phyloP scores from a whole-genome alignment of 2,113 vertebrate genomes.

The Merops nubicus region DNA sequence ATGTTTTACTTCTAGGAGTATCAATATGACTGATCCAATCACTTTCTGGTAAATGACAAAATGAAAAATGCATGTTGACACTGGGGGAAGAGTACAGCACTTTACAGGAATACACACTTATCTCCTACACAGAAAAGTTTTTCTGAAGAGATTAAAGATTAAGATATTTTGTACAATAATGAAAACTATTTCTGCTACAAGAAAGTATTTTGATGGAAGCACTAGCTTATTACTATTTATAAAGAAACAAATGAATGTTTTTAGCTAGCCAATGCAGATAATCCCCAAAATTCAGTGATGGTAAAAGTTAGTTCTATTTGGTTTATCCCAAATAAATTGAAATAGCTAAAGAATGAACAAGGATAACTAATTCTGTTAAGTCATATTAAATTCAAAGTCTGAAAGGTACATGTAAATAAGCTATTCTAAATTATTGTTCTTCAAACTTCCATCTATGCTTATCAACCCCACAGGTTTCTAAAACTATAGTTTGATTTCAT shows the following conservation, averaged over 20 bases:
- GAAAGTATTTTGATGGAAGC: neutral
- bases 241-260: neutral
- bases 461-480: neutral
- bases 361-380: neutral
- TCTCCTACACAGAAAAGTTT: neutral
- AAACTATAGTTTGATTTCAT: neutral
- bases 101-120: neutral
- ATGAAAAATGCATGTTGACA: neutral
- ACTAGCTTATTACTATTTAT: neutral
- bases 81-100: fast-evolving
- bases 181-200: neutral
- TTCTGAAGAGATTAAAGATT: neutral
- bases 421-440: neutral
- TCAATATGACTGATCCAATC: neutral
- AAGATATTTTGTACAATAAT: neutral
- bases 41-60: neutral
- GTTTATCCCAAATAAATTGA: neutral
- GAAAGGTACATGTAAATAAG: neutral
- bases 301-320: neutral
- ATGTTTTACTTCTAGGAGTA: neutral
- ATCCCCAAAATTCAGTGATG: neutral
- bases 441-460: neutral
- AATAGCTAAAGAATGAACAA: neutral
- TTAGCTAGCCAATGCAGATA: neutral
- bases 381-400: neutral